Base-by-base conservation (phyloP, 2,888 invertebrate genomes). In the Lasioglossum calceatum region DNA sequence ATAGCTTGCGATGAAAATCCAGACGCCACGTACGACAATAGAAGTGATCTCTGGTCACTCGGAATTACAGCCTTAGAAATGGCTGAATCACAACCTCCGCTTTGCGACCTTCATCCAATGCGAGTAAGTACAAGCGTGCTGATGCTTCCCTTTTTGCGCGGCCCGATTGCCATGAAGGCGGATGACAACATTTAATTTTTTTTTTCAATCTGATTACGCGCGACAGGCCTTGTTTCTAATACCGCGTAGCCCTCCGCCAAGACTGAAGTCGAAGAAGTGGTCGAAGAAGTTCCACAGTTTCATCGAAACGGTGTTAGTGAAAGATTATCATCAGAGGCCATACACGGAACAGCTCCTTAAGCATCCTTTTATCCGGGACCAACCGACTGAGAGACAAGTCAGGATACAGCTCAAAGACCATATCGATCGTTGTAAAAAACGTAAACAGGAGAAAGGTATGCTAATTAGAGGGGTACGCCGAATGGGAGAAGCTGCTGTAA, bases 1-100 rank as follows among this genome's bases (percentile, higher is more conserved):
- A 99, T 99, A 94, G 99, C 99, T 82, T 99, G 99, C 96, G 99
- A 99, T 96, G 99, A 99, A 96, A 99, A 99, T 96, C 99, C 99
- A 75, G 99, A 99, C 95, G 99, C 99, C 85, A 99, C 99, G 36
- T 99, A 99, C 95, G 99, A 99, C 96, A 99, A 99, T 96, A 97
- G 98, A 93, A 98, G 98, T 93, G 98, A 98, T 96, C 96, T 98
- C 87, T 98, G 98, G 98, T 98, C 98, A 75, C 96, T 98, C 91
- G 98, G 99, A 93, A 99, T 99, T 94, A 99, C 99, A 84, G 99
- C 99, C 78, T 97, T 99, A 89, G 99, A 99, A 97, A 99, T 99
- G 99, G 99, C 99, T 84, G 99, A 99, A 96, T 99, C 99, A 93
- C 99, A 99, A 96, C 99, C 99, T 88, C 99, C 99, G 64, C 97